Base-by-base conservation (phyloP, 2,888 invertebrate genomes). In the Copidosoma aretas region DNA sequence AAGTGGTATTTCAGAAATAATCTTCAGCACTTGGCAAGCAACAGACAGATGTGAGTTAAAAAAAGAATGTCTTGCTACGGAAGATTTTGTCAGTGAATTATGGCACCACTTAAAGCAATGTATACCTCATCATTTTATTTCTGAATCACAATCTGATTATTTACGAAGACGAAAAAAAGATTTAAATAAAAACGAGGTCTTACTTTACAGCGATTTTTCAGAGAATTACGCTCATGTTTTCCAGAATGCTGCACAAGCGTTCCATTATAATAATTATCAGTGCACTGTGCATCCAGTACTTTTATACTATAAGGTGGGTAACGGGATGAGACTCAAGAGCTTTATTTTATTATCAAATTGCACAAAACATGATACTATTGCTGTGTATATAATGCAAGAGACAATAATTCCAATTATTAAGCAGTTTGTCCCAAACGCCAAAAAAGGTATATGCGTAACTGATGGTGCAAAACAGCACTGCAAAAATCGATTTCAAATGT, bases 401-500 rank as follows among this genome's bases (percentile, higher is more conserved):
- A 49, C 52, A 19, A 51, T 65, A 41, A 51, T 52, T 4, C 10
- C 51, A 2, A 39, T 51, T 25, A 51, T 65, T 22, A 65, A 65
- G 52, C 21, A 49, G 4, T 14, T 17, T 49, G 15, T 15, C n/a
- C 49, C 49, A 17, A n/a, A n/a, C 3, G n/a, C 49, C 15, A 49
- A 49, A 39, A 73, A 71, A 43, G 22, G 67, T 1, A 43, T 43
- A 52, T 71, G 71, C 32, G 67, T 73, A 46, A 63, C 71, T 1
- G 71, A 72, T 25, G 68, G 67, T 32, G 70, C 70, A 1, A 24
- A 22, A 15, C 63, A 71, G 25, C 66, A 72, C 41, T 72, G 59
- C 24, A 60, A 68, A 64, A 64, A 68, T 49, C 60, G 62, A 62
- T 64, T 51, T 1, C 65, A 63, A 57, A 70, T 73, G 46, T 17